phyloP scores from a whole-genome alignment of 2,888 invertebrate species.

The Rhingia campestris region DNA sequence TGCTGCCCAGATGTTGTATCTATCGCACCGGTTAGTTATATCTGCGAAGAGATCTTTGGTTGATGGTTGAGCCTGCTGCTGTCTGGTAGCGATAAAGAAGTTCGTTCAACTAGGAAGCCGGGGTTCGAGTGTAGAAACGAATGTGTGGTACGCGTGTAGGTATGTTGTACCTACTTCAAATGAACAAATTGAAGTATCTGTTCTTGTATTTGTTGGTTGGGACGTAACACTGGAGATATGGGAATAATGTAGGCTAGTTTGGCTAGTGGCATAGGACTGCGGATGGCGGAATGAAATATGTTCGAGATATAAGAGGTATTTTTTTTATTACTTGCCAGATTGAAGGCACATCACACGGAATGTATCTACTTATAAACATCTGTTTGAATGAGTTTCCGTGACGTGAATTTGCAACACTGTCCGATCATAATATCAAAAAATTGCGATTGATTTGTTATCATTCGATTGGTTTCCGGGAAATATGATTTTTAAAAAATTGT shows the following conservation, averaged over 20 bases:
- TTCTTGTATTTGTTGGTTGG: slow-evolving; percentile 30
- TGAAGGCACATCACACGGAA: slow-evolving; percentile 9
- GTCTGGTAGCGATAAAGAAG: slow-evolving; percentile 53
- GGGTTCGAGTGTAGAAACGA: slow-evolving; percentile 33
- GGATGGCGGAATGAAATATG: slow-evolving; percentile 25
- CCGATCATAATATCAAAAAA: neutral
- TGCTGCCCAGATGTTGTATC: slow-evolving; percentile 45
- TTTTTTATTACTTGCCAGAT: slow-evolving; percentile 8
- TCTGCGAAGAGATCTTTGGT: slow-evolving; percentile 48
- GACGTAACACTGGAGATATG: slow-evolving; percentile 28
- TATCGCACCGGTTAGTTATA: slow-evolving; percentile 23
- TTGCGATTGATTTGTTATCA: neutral
- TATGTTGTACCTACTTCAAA: slow-evolving; percentile 59
- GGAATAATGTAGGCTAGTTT: slow-evolving; percentile 27
- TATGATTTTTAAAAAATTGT: neutral
- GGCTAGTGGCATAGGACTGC: slow-evolving; percentile 15
- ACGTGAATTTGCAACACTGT: neutral
- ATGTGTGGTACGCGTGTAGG: slow-evolving; percentile 70
- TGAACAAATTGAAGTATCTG: slow-evolving; percentile 61
- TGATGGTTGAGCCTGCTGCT: slow-evolving; percentile 47
- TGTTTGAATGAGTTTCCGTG: neutral
- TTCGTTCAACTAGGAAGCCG: slow-evolving; percentile 72
- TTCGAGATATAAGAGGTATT: slow-evolving; percentile 6
- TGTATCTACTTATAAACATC: neutral
- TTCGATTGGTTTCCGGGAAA: neutral